Conservation (phyloP, 2,888 invertebrate genomes). For the Lymantria monacha region DNA sequence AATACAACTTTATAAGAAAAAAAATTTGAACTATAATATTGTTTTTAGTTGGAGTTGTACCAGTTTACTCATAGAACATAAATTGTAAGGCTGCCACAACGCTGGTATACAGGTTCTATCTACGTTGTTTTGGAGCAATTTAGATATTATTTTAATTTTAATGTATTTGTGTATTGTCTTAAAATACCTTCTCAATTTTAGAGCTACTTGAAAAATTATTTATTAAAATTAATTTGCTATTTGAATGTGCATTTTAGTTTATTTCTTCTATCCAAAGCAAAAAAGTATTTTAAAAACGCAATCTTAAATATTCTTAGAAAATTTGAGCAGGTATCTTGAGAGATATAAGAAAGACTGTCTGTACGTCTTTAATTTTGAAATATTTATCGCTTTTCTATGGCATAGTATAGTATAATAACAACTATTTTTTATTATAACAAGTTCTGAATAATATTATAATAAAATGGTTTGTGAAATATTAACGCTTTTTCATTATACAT, state of each 20-base stretch:
- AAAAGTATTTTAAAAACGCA: too few species aligned
- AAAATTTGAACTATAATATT: too few species aligned
- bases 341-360: conserved; percentile 38
- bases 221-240: neutral
- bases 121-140: conserved; percentile 59
- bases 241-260: neutral
- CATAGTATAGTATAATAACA: conserved; percentile 35
- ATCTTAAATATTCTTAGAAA: neutral
- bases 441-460: conserved; percentile 26
- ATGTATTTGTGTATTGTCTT: conserved; percentile 36
- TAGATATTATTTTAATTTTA: conserved; percentile 41
- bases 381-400: conserved; percentile 46
- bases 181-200: conserved; percentile 2
- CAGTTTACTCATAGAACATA: too few species aligned
- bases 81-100: conserved; percentile 45
- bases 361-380: conserved; percentile 48
- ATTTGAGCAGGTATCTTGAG: neutral
- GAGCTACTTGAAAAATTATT: too few species aligned
- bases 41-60: too few species aligned
- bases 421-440: conserved; percentile 34
- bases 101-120: conserved; percentile 54
- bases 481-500: neutral
- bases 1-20: too few species aligned
- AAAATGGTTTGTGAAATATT: conserved; percentile 31
- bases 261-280: neutral